Base-by-base conservation (phyloP, 1,140 invertebrate species). In the Lutraria rhynchaena region DNA sequence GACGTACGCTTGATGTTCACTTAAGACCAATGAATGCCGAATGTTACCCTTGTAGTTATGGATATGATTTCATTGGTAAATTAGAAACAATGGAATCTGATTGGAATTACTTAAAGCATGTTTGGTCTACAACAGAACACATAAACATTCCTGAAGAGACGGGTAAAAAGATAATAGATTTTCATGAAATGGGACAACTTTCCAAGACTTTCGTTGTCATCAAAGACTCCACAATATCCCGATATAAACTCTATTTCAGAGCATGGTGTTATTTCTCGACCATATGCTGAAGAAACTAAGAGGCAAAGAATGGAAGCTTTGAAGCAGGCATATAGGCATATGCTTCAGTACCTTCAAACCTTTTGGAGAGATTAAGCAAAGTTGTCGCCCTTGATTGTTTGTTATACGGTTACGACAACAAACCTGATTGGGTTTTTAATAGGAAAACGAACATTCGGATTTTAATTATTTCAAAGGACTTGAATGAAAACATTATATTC, bases 61-160 rank as follows among this genome's bases (percentile, higher is more conserved):
- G 35, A n/a, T n/a, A n/a, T n/a, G n/a, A n/a, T n/a, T n/a, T n/a
- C n/a, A n/a, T n/a, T n/a, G n/a, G n/a, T n/a, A 71, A 71, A 44
- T 55, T 71, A 37, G 69, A 71, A 55, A 71, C 69, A 55, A 71
- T 71, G 57, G 7, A 4, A 33, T 33, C 57, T 15, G 57, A 60
- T 33, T 35, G 29, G 29, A 7, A 33, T 19, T 60, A 60, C 15
- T 13, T 60, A 35, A 33, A 11, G 37, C 29, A 60, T 11, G 29
- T 35, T 35, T 33, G n/a, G 31, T 13, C 33, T 1, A 7, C 29
- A 3, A 60, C 29, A 17, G 19, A 60, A 2, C 2, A 35, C 33
- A 3, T 19, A 60, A 7, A 53, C 51, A 7, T 33, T 17, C 51
- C 51, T n/a, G 51, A 53, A 53, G 17, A 53, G 24, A 19, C 19